Base-by-base conservation (phyloP, 2,888 invertebrate species). In the Camptogramma bilineatum region DNA sequence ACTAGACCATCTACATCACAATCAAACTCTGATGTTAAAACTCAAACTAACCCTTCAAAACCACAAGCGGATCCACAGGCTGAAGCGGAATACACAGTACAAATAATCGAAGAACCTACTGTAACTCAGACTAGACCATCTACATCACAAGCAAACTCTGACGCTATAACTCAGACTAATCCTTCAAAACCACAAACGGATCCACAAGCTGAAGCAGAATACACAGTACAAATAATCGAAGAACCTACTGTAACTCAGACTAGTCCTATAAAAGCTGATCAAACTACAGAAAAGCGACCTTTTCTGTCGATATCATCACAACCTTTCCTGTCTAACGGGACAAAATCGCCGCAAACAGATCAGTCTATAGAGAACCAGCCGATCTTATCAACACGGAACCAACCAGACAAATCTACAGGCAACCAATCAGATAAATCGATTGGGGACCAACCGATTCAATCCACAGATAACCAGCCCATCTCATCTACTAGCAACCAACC, bases 301-400 rank as follows among this genome's bases (percentile, higher is more conserved):
- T 52, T 28, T 5, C 16, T 52, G 0, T 31, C 51, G 9, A 52
- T 31, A 52, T 31, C 31, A 34, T 34, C 31, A 52, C 9, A 52
- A 17, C 51, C 51, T 52, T 52, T 17, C 31, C 31, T 31, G 31
- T 52, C 51, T 44, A 17, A 16, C 7, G 44, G 16, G 16, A 5
- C 16, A 5, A 8, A 42, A 17, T 44, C 17, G 4, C 2, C 34
- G 2, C 16, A 44, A 7, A 17, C 17, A 44, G 8, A 17, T 8
- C 7, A 4, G 5, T 44, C 39, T 39, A 39, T 39, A 39, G n/a
- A 39, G 4, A 39, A 13, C 39, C 39, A 39, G 13, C 39, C 4
- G n/a, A n/a, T 10, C n/a, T n/a, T 13, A 39, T 13, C 13, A 10
- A 39, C 39, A 39, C 13, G 39, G 7, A 39, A 39, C 39, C 39